phyloP scores from a whole-genome alignment of 2,113 vertebrate species.

The Etheostoma spectabile region DNA sequence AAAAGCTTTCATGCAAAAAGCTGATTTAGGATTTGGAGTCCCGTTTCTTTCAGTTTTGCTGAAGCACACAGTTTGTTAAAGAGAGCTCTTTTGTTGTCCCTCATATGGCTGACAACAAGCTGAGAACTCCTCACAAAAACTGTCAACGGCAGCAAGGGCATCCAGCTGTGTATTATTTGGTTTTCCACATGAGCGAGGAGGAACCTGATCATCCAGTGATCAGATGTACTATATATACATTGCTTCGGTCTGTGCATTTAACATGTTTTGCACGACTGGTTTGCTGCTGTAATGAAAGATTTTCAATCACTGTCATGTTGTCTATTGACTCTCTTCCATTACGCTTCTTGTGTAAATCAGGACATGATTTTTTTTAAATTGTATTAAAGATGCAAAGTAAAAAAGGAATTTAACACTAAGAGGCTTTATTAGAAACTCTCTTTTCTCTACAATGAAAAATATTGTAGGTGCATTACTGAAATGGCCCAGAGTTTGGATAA shows the following conservation, averaged over 20 bases:
- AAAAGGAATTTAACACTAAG: neutral
- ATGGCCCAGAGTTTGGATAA: slow-evolving; percentile 21
- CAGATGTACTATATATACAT: slow-evolving; percentile 35
- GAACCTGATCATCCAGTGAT: neutral
- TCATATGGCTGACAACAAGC: slow-evolving; percentile 13
- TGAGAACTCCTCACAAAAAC: slow-evolving; percentile 27
- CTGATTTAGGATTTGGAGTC: neutral
- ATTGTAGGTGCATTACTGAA: slow-evolving; percentile 30
- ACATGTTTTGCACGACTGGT: neutral
- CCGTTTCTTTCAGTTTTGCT: slow-evolving; percentile 13
- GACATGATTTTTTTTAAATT: slow-evolving; percentile 5
- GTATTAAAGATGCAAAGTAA: neutral
- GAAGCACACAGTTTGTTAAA: slow-evolving; percentile 2
- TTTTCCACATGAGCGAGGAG: slow-evolving; percentile 9
- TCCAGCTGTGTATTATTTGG: slow-evolving; percentile 6
- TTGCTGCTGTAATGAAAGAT: slow-evolving; percentile 22
- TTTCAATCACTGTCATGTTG: slow-evolving; percentile 13
- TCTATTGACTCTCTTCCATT: slow-evolving; percentile 2
- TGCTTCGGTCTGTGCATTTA: neutral
- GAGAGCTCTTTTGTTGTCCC: slow-evolving; percentile 24
- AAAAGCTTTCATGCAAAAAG: neutral
- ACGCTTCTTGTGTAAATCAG: neutral
- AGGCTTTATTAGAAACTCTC: slow-evolving; percentile 2
- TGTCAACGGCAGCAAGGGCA: slow-evolving; percentile 2
- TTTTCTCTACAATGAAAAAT: neutral